These are phyloP conservation scores for Rhinophrynus dorsalis DNA, from an alignment of 2,797 vertebrate genomes.

Conservation along the genomic window DNA sequence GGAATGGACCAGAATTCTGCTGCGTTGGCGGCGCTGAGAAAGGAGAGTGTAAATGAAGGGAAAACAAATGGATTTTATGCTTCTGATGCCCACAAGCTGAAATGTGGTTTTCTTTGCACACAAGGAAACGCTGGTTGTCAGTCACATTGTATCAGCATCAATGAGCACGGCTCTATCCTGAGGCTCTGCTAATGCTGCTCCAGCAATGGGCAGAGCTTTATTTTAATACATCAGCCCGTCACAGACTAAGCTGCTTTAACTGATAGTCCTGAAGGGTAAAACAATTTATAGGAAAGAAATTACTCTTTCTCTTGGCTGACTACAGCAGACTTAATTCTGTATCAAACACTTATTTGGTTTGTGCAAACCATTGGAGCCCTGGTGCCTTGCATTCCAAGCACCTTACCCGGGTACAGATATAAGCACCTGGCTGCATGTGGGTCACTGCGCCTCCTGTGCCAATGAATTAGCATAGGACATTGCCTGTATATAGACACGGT, in stretches of 20 bases:
- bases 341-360: neutral
- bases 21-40: too few species aligned
- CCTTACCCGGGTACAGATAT: too few species aligned
- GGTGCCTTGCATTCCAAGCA: too few species aligned
- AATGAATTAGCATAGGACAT: neutral
- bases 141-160: constrained; percentile 61
- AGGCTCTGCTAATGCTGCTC: neutral
- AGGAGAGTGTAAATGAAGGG: neutral
- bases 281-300: constrained; percentile 62
- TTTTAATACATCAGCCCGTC: constrained; percentile 55
- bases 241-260: constrained; percentile 50
- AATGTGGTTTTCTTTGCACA: constrained; percentile 28
- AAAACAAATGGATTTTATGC: constrained; percentile 6
- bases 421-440: too few species aligned
- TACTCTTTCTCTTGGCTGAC: constrained; percentile 51
- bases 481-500: neutral
- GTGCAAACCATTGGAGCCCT: neutral
- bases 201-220: neutral
- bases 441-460: neutral
- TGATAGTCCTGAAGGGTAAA: constrained; percentile 53
- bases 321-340: neutral
- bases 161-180: constrained; percentile 49
- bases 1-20: too few species aligned
- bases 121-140: constrained; percentile 57
- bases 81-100: constrained; percentile 1